Evolutionary conservation across 2,113 vertebrate species (phyloP).

Genomic region (Leiothrix lutea): DNA sequence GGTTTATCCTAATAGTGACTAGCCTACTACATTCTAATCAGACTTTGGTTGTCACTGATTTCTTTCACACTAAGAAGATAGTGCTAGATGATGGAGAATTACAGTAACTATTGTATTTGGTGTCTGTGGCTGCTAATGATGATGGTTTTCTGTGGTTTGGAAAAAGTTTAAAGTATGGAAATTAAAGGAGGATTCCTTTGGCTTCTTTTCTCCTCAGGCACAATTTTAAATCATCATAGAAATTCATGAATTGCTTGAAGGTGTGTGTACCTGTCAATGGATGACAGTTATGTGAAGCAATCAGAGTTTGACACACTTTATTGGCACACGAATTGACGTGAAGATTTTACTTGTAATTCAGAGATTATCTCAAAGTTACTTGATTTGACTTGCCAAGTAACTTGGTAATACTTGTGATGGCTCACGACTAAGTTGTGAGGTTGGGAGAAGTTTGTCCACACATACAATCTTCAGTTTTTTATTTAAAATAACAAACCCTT

Average conservation of each 20-base stretch:
- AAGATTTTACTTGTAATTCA: background rate
- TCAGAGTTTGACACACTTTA: background rate
- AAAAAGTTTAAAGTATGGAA: background rate
- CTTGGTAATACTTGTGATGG: background rate
- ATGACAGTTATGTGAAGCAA: background rate
- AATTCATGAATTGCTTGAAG: background rate
- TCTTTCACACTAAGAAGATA: background rate
- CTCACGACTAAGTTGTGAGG: background rate
- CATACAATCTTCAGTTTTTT: background rate
- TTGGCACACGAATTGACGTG: background rate
- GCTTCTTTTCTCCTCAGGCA: background rate
- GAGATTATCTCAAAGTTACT: background rate
- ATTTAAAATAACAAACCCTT: background rate
- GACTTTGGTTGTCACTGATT: background rate
- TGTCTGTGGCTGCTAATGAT: fast-evolving
- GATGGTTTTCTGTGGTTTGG: background rate
- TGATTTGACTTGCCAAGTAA: background rate
- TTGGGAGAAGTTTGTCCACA: background rate
- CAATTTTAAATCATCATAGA: background rate
- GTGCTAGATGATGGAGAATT: background rate
- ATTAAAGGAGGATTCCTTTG: background rate
- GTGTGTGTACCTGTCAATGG: background rate
- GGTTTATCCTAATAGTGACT: background rate
- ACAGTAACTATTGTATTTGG: background rate
- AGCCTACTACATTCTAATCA: background rate